A percentile compares a stretch with the other conserved stretches of the same genome.
phyloP scores from a whole-genome alignment of 2,888 invertebrate species.

The Conistra vaccinii region DNA sequence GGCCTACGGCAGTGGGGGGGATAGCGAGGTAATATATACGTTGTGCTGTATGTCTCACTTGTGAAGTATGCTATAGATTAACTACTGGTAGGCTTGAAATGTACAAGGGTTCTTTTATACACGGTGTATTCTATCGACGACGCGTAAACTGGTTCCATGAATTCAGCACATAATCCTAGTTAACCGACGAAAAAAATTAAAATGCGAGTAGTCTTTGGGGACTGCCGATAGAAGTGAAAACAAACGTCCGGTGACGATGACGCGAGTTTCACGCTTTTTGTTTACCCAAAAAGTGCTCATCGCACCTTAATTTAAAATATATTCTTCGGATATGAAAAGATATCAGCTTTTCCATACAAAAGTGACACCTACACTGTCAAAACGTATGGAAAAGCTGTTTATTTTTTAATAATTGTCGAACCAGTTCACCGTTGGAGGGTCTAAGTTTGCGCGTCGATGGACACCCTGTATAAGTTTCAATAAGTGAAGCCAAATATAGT shows the following conservation, averaged over 20 bases:
- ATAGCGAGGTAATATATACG: constrained; percentile 33
- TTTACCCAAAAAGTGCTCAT: too few relatives aligned
- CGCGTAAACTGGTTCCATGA: not conserved
- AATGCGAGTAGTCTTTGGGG: too few relatives aligned
- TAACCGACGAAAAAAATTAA: accelerated
- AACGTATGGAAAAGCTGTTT: too few relatives aligned
- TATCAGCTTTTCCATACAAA: not conserved
- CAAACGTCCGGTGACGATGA: too few relatives aligned
- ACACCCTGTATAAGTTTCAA: not conserved
- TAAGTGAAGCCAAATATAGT: not conserved
- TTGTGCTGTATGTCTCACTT: constrained; percentile 8
- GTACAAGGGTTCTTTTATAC: not conserved
- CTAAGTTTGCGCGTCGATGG: too few relatives aligned
- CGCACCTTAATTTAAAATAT: too few relatives aligned
- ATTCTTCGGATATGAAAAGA: not conserved
- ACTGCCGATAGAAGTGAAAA: too few relatives aligned
- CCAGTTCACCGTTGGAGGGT: too few relatives aligned
- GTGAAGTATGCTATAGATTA: not conserved
- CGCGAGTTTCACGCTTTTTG: too few relatives aligned
- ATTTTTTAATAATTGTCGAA: too few relatives aligned
- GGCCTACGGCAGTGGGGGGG: constrained; percentile 42
- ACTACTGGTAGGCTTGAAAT: not conserved
- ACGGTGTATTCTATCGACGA: not conserved
- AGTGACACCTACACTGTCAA: not conserved
- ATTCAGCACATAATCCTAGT: not conserved